Evolutionary conservation across 2,888 invertebrate genomes (phyloP).

Genomic region (Netelia melanura): DNA sequence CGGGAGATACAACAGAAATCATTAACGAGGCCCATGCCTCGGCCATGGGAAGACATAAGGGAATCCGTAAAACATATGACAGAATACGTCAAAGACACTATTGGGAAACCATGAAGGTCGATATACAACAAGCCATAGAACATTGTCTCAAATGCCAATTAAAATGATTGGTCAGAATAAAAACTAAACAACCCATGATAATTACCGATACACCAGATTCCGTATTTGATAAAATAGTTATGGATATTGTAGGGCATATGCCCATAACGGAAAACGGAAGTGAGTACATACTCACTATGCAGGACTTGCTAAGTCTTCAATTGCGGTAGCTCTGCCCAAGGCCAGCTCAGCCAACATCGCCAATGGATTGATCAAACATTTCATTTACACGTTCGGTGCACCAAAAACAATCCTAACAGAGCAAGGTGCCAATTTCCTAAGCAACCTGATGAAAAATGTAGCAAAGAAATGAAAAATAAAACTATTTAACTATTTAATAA

Average conservation of each 20-base stretch:
- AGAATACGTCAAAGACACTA: conserved; percentile 35
- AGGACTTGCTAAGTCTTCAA: background rate
- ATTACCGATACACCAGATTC: conserved; percentile 57
- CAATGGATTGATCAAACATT: background rate
- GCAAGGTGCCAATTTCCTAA: too few relatives aligned
- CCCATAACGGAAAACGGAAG: conserved; percentile 3
- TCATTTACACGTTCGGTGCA: conserved; percentile 7
- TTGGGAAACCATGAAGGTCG: conserved; percentile 5
- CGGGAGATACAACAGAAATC: conserved; percentile 2
- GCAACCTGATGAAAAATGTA: too few relatives aligned
- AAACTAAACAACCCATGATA: too few relatives aligned
- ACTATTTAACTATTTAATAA: too few relatives aligned
- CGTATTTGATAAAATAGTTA: conserved; percentile 52
- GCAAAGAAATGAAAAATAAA: background rate
- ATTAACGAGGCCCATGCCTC: conserved; percentile 31
- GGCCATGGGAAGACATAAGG: conserved; percentile 56
- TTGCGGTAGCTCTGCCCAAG: background rate
- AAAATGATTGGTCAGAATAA: conserved; percentile 54
- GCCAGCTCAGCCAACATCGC: background rate
- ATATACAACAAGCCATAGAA: conserved; percentile 44
- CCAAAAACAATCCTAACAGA: too few relatives aligned
- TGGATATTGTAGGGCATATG: conserved; percentile 64
- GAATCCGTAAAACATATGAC: conserved; percentile 45
- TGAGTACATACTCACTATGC: background rate
- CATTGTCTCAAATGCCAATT: conserved; percentile 52